Evolutionary conservation across 1,140 invertebrate genomes (phyloP).

Genomic region (Saccostrea glomerata): DNA sequence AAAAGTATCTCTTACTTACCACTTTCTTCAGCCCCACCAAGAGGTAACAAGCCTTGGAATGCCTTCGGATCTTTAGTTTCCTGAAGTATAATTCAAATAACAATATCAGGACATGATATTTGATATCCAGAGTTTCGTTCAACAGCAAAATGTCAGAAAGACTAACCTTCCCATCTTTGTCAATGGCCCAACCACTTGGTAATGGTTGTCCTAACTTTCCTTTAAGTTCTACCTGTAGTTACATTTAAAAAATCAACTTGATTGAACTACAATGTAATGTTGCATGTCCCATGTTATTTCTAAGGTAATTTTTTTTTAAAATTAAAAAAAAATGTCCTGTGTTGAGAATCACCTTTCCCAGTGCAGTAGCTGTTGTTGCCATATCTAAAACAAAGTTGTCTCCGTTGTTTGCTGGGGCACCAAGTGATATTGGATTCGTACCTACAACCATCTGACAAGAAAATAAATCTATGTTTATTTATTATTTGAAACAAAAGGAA

Average conservation of each 20-base stretch:
- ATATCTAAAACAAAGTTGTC: constrained; percentile 95
- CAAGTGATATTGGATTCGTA: constrained; percentile 93
- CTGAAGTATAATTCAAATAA: constrained; percentile 5
- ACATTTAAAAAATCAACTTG: neutral
- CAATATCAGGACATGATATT: neutral
- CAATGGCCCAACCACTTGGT: constrained; percentile 91
- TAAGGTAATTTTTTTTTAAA: neutral
- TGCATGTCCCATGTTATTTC: neutral
- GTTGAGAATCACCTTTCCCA: constrained; percentile 84
- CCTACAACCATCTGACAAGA: constrained; percentile 85
- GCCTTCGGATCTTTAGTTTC: constrained; percentile 42
- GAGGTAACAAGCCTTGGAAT: constrained; percentile 29
- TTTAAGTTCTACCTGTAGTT: constrained; percentile 87
- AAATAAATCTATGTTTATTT: neutral
- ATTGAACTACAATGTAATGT: neutral
- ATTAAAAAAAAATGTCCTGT: no score
- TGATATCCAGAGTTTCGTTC: neutral
- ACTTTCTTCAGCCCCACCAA: constrained; percentile 45
- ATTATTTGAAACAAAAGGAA: no score
- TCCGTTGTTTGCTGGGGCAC: constrained; percentile 86
- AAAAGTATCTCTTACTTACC: neutral
- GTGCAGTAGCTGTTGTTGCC: constrained; percentile 93
- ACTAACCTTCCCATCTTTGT: constrained; percentile 82
- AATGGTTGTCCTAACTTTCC: constrained; percentile 85
- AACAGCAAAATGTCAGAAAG: neutral